Conservation (phyloP, 1,140 invertebrate genomes). For the Adelges cooleyi region DNA sequence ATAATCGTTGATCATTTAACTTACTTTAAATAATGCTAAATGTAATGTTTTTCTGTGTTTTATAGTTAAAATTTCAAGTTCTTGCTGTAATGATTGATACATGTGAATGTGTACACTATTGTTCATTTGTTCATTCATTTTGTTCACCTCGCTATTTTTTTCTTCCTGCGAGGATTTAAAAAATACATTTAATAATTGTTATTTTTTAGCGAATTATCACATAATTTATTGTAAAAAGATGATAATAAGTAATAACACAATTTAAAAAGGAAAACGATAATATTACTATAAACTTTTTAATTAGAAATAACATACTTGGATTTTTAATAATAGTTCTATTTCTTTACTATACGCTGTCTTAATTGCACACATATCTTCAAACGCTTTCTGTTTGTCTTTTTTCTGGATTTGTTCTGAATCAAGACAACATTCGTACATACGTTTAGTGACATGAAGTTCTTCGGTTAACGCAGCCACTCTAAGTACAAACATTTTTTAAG, state of each 20-base stretch:
- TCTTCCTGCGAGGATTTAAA: no score
- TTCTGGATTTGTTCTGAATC: constrained; percentile 27
- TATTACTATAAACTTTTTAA: no score
- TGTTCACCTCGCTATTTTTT: constrained; percentile 24
- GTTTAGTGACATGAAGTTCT: constrained; percentile 29
- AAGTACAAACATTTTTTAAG: not conserved
- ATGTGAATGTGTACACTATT: constrained; percentile 19
- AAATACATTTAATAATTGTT: no score
- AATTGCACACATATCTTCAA: constrained; percentile 23
- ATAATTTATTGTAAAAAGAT: no score
- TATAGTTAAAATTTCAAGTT: constrained; percentile 29
- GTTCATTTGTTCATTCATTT: constrained; percentile 8
- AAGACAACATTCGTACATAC: constrained; percentile 28
- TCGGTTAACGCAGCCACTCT: constrained; percentile 27
- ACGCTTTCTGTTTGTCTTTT: constrained; percentile 23
- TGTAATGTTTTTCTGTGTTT: constrained; percentile 30
- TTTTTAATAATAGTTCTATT: constrained; percentile 22
- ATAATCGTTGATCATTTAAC: not conserved
- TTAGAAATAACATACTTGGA: constrained; percentile 25
- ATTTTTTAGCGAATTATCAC: no score
- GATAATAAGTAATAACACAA: no score
- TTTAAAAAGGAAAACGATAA: no score
- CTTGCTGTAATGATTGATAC: constrained; percentile 23
- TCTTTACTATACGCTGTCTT: constrained; percentile 8
- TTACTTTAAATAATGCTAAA: constrained; percentile 27